Conservation (phyloP, 30 jellyfish, hydroid and myxozoan genomes). For the Aurelia aurita region DNA sequence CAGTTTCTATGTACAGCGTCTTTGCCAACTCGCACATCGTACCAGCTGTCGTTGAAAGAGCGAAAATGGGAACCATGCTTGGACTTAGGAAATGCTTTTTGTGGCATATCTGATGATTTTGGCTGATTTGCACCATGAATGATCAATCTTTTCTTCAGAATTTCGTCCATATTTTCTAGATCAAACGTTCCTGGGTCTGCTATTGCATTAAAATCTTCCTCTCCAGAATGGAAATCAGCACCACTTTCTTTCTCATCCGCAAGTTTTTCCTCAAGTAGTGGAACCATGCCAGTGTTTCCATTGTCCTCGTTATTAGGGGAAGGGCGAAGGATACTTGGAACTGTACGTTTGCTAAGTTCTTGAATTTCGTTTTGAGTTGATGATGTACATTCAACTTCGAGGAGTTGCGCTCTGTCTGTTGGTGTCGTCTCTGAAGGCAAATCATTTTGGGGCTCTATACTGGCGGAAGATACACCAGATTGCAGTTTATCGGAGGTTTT, state of each 20-base stretch:
- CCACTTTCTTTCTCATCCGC: slow-evolving; percentile 35
- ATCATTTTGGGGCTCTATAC: too few species aligned
- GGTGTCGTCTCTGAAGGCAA: too few species aligned
- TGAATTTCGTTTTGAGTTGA: too few species aligned
- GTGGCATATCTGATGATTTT: slow-evolving; percentile 45
- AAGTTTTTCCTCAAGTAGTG: too few species aligned
- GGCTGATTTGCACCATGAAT: slow-evolving; percentile 51
- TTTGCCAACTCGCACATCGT: slow-evolving; percentile 36
- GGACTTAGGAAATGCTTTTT: slow-evolving; percentile 51
- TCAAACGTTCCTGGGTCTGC: slow-evolving; percentile 28
- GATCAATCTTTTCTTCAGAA: slow-evolving; percentile 38
- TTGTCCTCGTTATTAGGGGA: too few species aligned
- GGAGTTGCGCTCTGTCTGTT: too few species aligned
- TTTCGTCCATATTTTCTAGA: background rate
- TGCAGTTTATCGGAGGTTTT: too few species aligned
- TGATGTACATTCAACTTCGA: too few species aligned
- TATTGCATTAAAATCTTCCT: background rate
- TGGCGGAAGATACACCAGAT: too few species aligned
- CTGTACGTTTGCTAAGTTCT: too few species aligned
- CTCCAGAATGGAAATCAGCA: slow-evolving; percentile 31
- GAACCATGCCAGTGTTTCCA: too few species aligned
- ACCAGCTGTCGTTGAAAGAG: slow-evolving; percentile 58
- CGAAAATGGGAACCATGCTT: slow-evolving; percentile 48
- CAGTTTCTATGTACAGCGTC: slow-evolving; percentile 37
- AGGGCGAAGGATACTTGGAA: too few species aligned